phyloP scores from a whole-genome alignment of 2,888 invertebrate species.

The Chrysolina haemoptera region DNA sequence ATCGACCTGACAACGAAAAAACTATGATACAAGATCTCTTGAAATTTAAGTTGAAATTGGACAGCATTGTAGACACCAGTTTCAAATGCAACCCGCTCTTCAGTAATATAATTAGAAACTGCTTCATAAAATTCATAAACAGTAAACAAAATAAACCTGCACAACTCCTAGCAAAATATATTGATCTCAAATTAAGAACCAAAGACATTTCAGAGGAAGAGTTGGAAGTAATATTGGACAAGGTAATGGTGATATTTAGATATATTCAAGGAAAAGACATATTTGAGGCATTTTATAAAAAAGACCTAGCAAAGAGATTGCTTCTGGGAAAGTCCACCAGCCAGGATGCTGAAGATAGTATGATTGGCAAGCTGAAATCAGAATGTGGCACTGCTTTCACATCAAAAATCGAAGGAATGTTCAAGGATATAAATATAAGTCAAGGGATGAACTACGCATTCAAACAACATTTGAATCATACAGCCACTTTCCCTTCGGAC shows the following conservation, averaged over 20 bases:
- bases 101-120: constrained; percentile 91
- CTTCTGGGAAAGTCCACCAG: constrained; percentile 97
- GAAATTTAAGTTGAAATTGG: constrained; percentile 96
- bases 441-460: constrained; percentile 95
- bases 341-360: constrained; percentile 98
- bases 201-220: constrained; percentile 98
- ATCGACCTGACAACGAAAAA: constrained; percentile 90
- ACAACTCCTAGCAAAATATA: constrained; percentile 97
- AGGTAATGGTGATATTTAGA: constrained; percentile 97
- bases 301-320: constrained; percentile 95
- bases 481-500: constrained; percentile 72
- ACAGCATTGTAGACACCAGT: constrained; percentile 88
- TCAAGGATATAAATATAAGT: constrained; percentile 98
- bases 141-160: constrained; percentile 97
- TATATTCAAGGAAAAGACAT: constrained; percentile 99
- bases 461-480: constrained; percentile 76
- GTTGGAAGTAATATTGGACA: constrained; percentile 92
- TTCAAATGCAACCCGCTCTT: constrained; percentile 90
- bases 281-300: constrained; percentile 99
- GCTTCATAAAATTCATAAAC: constrained; percentile 97
- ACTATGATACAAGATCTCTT: constrained; percentile 93
- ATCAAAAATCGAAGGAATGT: constrained; percentile 98
- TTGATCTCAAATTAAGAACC: constrained; percentile 93
- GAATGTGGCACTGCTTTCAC: constrained; percentile 99
- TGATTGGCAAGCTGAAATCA: constrained; percentile 97